These are phyloP conservation scores for Nettapus auritus DNA, from an alignment of 2,113 vertebrate species.

Conservation along the genomic window DNA sequence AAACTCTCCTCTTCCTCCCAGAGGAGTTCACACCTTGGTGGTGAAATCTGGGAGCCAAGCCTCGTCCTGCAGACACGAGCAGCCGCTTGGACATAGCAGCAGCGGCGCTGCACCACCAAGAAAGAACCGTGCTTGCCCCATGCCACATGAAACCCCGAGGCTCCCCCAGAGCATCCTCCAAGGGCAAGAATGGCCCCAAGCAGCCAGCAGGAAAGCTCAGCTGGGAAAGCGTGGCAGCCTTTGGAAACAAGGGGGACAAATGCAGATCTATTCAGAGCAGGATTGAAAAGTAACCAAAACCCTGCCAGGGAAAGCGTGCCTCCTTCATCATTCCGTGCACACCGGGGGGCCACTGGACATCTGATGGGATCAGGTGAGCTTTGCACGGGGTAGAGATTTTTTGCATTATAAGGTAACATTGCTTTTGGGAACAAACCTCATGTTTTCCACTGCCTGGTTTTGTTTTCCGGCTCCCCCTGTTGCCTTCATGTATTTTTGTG, in stretches of 20 bases:
- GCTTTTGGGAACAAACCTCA: background rate
- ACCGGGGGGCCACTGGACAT: conserved; percentile 60
- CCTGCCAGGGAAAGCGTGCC: background rate
- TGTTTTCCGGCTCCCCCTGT: background rate
- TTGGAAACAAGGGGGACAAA: background rate
- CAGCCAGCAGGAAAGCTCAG: background rate
- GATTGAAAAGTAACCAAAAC: conserved; percentile 43
- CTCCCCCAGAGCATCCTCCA: conserved; percentile 10
- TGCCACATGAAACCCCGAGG: background rate
- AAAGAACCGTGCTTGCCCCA: background rate
- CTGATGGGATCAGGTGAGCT: conserved; percentile 79
- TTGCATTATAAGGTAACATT: background rate
- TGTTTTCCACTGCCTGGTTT: background rate
- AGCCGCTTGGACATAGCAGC: background rate
- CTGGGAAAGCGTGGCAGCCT: background rate
- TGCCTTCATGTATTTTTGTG: background rate
- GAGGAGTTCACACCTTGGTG: conserved; percentile 36
- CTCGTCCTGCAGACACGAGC: background rate
- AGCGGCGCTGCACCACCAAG: background rate
- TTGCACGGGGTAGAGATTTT: background rate
- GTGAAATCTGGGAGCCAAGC: background rate
- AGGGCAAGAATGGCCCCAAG: background rate
- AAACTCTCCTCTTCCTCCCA: conserved; percentile 6
- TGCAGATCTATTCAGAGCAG: conserved; percentile 7
- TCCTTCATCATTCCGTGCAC: conserved; percentile 22